phyloP scores from a whole-genome alignment of 2,888 invertebrate genomes.

The Euphydryas editha region DNA sequence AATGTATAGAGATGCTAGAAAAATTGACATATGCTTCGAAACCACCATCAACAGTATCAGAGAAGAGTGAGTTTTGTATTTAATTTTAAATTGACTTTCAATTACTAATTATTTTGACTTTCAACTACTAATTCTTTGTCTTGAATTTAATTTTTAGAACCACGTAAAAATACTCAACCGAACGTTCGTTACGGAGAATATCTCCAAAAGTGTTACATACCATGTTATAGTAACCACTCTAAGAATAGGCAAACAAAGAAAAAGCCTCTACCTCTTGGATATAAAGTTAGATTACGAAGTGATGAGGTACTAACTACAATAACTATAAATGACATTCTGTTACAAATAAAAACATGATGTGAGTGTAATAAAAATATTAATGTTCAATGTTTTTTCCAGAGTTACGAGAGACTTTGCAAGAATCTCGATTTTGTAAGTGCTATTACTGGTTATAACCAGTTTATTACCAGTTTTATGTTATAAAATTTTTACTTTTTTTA shows the following conservation, averaged over 20 bases:
- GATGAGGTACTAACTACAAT: conserved; percentile 58
- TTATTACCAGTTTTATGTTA: too few species aligned
- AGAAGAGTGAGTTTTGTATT: conserved; percentile 49
- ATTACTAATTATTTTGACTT: background rate
- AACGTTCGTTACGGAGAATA: conserved; percentile 64
- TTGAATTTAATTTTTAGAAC: conserved; percentile 49
- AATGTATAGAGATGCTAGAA: conserved; percentile 60
- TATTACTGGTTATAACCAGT: background rate
- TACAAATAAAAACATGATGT: too few species aligned
- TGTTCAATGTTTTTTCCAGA: conserved; percentile 54
- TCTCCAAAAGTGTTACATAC: conserved; percentile 59
- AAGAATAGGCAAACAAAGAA: conserved; percentile 42
- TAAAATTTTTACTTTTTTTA: too few species aligned
- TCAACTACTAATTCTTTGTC: background rate
- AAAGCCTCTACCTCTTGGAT: conserved; percentile 55
- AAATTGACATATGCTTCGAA: conserved; percentile 53
- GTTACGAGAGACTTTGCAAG: conserved; percentile 59
- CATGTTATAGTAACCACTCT: conserved; percentile 52
- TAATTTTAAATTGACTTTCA: background rate
- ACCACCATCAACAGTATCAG: conserved; percentile 38
- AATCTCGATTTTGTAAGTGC: conserved; percentile 61
- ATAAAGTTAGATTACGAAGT: conserved; percentile 62
- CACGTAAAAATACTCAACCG: conserved; percentile 55
- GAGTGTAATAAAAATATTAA: background rate
- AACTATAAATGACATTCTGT: too few species aligned